Base-by-base conservation (phyloP, 53 echinoderm and acorn worm species). In the Astropecten irregularis region DNA sequence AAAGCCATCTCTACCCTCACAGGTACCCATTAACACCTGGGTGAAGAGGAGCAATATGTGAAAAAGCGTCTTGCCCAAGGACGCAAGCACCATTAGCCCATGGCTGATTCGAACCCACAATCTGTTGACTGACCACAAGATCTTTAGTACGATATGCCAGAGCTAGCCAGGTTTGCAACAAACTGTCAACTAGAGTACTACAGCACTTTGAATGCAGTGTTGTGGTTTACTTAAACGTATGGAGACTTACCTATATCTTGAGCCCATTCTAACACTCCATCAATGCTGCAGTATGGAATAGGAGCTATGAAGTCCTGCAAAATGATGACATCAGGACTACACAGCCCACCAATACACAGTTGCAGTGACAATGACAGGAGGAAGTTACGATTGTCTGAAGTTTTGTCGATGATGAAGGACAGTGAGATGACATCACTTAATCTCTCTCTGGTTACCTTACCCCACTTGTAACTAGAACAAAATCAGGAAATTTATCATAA, bases 361-460 rank as follows among this genome's bases (percentile, higher is more conserved):
- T 63, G 30, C 3, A 85, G 3, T n/a, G 61, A 58, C 27, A 85
- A 39, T 22, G 71, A 62, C n/a, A 85, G 60, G 22, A 63, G 46
- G 15, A 85, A 39, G 50, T 72, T 48, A 7, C 64, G 48, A 36
- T 85, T 71, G 85, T 63, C 73, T 22, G 60, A n/a, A 11, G 72
- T 72, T 30, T 72, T 72, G 36, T 85, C 85, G 23, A 85, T 59
- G 72, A 32, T 51, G 64, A 71, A 85, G 18, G 58, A 14, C 36
- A 85, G 40, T n/a, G 56, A 62, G 49, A 85, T 50, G 0, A 42
- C 65, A 63, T 85, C 85, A 63, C 85, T 85, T 3, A 85, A 54
- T 26, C 54, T 38, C 13, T 85, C 72, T 14, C 36, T 73, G 26
- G 73, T 61, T 34, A 37, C 33, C 47, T 44, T 29, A 57, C 85